Base-by-base conservation (phyloP, 2,888 invertebrate genomes). In the Theretra japonica region DNA sequence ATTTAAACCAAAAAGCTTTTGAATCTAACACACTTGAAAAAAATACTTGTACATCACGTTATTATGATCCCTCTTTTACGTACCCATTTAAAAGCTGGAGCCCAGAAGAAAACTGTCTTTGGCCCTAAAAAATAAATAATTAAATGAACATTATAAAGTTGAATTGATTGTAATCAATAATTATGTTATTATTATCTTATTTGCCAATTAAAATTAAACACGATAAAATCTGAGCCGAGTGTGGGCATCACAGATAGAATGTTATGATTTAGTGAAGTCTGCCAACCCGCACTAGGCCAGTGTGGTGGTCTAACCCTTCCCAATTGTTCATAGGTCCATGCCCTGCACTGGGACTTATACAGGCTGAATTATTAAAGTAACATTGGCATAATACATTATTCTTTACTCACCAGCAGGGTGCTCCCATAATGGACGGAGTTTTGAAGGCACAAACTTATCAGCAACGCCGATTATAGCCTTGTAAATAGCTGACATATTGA, bases 81-180 rank as follows among this genome's bases (percentile, higher is more conserved):
- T 95, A 99, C 99, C 99, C 99, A 99, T 97, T 99, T 99, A 85
- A 99, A 97, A 28, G 97, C 95, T 74, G 99, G 99, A 56, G 99
- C 99, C 99, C 99, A 99, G 94, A 99, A 99, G 94, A 99, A 99
- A 74, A 99, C 96, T 3, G 99, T 99, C 95, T 99, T 99, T 15
- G 99, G 99, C 87, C 99, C 99, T 99, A 73, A 57, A 78, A 15
- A 71, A 41, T 15, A 41, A 41, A 15, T 41, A 41, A 28, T 28
- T 28, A 28, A 5, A 28, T 28, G 28, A 28, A 5, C 28, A 28
- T 28, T 28, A 28, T 28, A 28, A 28, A 28, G 28, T 41, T 41
- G 11, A 41, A 41, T 15, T 41, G 2, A 11, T 15, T 41, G 15
- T 41, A 41, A 15, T 11, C 3, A 41, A 15, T 33, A 41, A 15